Evolutionary conservation across 2,113 vertebrate genomes (phyloP), one percentile per base, ranked within the genome.

Genomic region (Castor canadensis): DNA sequence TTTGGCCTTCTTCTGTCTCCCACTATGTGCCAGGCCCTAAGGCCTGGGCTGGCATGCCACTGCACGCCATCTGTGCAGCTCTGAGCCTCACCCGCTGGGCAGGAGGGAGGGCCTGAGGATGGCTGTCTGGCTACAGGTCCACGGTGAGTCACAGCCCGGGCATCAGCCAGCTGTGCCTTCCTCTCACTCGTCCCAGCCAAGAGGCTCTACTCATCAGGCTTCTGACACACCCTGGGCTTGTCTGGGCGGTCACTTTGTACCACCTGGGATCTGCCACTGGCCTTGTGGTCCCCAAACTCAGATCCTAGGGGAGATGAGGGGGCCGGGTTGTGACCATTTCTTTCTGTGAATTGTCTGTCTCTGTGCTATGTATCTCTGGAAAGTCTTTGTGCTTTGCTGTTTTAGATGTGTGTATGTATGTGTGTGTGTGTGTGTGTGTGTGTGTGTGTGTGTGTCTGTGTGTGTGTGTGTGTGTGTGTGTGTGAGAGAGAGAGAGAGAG

Each of bases 41-140:
- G 64, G 71, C 72, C 87, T 87, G 64, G 87, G 81, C 94, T 75
- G 91, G 92, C 96, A 95, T 47, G 26, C 79, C 95, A 52, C 85
- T 79, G 76, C 82, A n/a, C 49, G 4, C 96, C 95, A 94, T 96
- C 96, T 96, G 89, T 82, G 92, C 87, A 82, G 93, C 77, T 88
- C 92, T 90, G 17, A 58, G 87, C 94, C 96, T 93, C 90, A 38
- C 95, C 96, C 89, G 22, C 15, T 6, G 72, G 60, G 90, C 94
- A 94, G 86, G 92, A 96, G 94, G 87, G 94, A 97, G 96, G 96
- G 96, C 95, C 73, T 49, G 89, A 86, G 95, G 92, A 75, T 92
- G 95, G 95, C 89, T n/a, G 79, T 72, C 96, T 97, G 95, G 96
- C 95, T 72, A 11, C 96, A 92, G 97, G 97, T 96, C 97, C 93